Evolutionary conservation across 2,888 invertebrate genomes (phyloP).

Genomic region (Callinectes sapidus): DNA sequence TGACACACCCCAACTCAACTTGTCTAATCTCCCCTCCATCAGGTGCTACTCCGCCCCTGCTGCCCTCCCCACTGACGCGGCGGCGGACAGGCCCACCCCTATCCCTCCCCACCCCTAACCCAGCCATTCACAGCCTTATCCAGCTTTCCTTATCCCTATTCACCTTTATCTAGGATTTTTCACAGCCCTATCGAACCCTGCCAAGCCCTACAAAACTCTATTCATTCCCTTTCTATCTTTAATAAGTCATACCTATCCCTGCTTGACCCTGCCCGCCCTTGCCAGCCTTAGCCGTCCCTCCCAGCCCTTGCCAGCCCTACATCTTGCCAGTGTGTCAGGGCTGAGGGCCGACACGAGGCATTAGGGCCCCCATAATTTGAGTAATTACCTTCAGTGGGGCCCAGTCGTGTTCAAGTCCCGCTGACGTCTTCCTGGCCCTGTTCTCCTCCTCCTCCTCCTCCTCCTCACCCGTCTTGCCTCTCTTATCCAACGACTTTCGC

Average conservation of each 20-base stretch:
- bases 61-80: background rate
- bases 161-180: too few relatives aligned
- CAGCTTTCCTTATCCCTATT: too few relatives aligned
- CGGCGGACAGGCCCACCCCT: background rate
- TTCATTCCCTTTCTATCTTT: too few relatives aligned
- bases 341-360: constrained; percentile 30
- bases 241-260: too few relatives aligned
- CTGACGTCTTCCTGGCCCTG: background rate
- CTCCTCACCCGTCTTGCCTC: background rate
- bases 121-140: too few relatives aligned
- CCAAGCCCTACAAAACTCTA: too few relatives aligned
- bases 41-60: background rate
- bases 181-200: too few relatives aligned
- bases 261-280: too few relatives aligned
- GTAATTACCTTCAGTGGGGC: constrained; percentile 36
- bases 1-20: background rate
- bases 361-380: constrained; percentile 22
- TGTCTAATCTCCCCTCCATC: constrained; percentile 36
- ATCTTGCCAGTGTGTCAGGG: constrained; percentile 31
- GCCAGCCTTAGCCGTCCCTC: too few relatives aligned
- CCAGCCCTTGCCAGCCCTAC: background rate
- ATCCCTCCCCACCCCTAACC: too few relatives aligned
- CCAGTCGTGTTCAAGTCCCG: constrained; percentile 17
- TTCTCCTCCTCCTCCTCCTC: background rate
- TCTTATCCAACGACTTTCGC: too few relatives aligned